These are phyloP conservation scores for Corythornis madagascariensis DNA, from an alignment of 2,113 vertebrate genomes.

Conservation along the genomic window DNA sequence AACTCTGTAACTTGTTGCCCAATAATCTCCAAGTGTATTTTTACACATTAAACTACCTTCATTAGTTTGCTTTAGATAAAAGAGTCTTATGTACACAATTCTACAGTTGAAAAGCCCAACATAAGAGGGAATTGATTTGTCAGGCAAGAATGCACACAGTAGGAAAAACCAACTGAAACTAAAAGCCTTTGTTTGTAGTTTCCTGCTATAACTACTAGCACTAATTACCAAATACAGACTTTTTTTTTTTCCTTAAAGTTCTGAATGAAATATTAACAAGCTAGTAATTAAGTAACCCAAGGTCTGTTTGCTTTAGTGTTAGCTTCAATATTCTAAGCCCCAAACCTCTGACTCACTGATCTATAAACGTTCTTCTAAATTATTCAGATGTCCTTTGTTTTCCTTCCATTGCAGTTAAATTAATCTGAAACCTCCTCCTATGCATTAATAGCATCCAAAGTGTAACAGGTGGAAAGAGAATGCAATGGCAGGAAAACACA, in stretches of 20 bases:
- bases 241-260: not conserved
- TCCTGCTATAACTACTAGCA: not conserved
- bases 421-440: not conserved
- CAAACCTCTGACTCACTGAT: constrained; percentile 5
- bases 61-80: not conserved
- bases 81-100: not conserved
- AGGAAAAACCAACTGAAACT: not conserved
- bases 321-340: not conserved
- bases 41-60: not conserved
- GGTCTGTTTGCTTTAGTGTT: constrained; percentile 16
- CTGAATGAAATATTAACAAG: constrained; percentile 55
- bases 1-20: not conserved
- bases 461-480: not conserved
- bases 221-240: constrained; percentile 8
- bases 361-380: not conserved
- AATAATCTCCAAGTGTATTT: not conserved
- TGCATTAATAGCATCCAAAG: not conserved
- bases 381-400: constrained; percentile 13
- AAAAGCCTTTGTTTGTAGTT: constrained; percentile 1
- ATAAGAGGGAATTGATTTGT: not conserved
- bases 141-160: not conserved
- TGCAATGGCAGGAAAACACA: not conserved
- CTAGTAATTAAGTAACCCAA: constrained; percentile 41
- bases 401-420: not conserved
- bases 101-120: not conserved